Conservation (phyloP, 2,797 vertebrate genomes). For the Rhynchotus rufescens region DNA sequence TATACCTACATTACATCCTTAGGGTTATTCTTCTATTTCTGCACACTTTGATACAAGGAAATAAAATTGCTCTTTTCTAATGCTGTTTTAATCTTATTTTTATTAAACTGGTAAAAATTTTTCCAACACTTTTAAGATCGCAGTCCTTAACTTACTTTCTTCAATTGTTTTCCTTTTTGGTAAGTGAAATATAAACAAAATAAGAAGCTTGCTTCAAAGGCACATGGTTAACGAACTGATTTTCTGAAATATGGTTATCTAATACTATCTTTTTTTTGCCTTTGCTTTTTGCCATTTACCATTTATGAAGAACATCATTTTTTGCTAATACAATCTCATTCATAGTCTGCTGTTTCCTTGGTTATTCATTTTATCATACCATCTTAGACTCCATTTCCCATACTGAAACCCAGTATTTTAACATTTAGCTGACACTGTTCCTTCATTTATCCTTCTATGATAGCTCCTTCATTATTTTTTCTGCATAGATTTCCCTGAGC, state of each 20-base stretch:
- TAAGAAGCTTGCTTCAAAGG: not conserved
- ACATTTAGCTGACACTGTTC: not conserved
- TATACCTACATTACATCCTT: not conserved
- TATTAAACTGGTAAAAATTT: not conserved
- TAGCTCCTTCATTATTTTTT: not conserved
- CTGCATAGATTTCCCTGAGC: not conserved
- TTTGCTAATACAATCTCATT: not conserved
- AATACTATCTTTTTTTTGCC: not conserved
- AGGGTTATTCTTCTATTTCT: not conserved
- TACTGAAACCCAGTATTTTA: not conserved
- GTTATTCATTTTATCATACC: not conserved
- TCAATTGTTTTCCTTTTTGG: not conserved
- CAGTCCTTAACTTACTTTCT: not conserved
- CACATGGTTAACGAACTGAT: not conserved
- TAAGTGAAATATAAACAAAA: not conserved
- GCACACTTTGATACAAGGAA: not conserved
- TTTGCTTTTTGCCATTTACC: not conserved
- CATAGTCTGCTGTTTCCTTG: not conserved
- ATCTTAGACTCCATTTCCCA: not conserved
- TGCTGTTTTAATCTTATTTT: not conserved
- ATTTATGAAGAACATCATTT: not conserved
- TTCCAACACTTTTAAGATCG: not conserved
- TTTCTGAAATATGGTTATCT: not conserved
- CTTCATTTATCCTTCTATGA: not conserved
- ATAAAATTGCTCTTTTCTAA: not conserved